Evolutionary conservation across 37 sponge, comb jelly and placozoan species (phyloP).

Genomic region (Agelas oroides): DNA sequence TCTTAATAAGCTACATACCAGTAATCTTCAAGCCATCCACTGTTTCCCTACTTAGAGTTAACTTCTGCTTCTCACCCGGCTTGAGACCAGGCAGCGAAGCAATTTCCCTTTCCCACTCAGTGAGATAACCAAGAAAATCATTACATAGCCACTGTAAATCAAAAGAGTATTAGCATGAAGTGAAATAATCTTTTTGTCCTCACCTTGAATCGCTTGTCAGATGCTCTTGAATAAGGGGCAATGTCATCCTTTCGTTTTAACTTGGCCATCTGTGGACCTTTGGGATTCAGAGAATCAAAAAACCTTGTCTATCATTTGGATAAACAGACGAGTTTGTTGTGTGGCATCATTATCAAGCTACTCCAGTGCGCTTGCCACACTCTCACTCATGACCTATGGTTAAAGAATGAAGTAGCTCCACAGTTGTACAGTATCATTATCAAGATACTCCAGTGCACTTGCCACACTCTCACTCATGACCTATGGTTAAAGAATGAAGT

Average conservation of each 20-base stretch:
- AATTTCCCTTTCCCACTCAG: slow-evolving; percentile 31
- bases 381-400: slow-evolving; percentile 34
- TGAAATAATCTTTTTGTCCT: too few species aligned
- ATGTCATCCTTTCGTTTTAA: slow-evolving; percentile 5
- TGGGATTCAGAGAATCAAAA: slow-evolving; percentile 30
- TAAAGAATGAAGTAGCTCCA: too few species aligned
- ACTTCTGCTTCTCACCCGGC: neutral
- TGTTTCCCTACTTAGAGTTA: slow-evolving; percentile 32
- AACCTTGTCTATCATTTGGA: slow-evolving; percentile 30
- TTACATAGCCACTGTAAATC: slow-evolving; percentile 17
- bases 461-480: too few species aligned
- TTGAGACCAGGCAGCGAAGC: slow-evolving; percentile 7
- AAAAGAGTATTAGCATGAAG: neutral
- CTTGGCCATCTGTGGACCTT: slow-evolving; percentile 17
- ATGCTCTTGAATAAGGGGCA: neutral
- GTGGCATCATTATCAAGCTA: slow-evolving; percentile 13
- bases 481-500: too few species aligned
- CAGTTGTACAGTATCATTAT: too few species aligned
- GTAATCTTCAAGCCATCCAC: slow-evolving; percentile 36
- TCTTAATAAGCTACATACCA: slow-evolving; percentile 5
- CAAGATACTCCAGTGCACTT: too few species aligned
- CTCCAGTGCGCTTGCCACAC: slow-evolving; percentile 23
- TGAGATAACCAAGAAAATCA: slow-evolving; percentile 36
- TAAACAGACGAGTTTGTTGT: slow-evolving; percentile 15
- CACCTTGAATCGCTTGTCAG: slow-evolving; percentile 26